Evolutionary conservation across 92 coral and sea anemone genomes (phyloP), one percentile per base, ranked within the genome.

Genomic region (Ricordea florida): DNA sequence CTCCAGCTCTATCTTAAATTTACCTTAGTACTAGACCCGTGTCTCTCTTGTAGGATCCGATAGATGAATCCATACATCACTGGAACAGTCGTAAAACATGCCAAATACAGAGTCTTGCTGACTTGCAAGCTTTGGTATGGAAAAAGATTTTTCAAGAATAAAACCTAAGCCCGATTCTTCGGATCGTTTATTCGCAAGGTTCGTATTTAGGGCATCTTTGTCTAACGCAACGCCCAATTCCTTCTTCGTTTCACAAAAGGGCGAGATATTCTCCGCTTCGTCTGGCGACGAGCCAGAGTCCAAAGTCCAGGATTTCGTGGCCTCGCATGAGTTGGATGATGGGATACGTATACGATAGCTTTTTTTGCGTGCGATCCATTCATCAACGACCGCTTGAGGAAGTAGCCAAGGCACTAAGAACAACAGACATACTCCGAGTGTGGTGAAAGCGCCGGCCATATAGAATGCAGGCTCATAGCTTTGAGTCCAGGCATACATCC

Each of bases 401-500:
- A 90, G 96, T 56, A 90, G 83, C 27, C 72, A 62, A 13, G 96
- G 96, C 3, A 86, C 60, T 20, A 87, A 53, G 62, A 90, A 90
- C 18, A 90, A 72, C 7, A 90, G 84, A 52, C 92, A 87, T 24
- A 78, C 92, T 26, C 92, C 96, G 11, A 64, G 17, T 2, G 81
- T 76, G 11, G 92, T 90, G 69, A 86, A 81, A 26, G 81, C 97
- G 16, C 97, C 97, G 20, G 97, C 87, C 90, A 87, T 91, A 79
- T 76, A 83, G 76, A 91, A 90, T 17, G 96, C 89, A 2, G 90
- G 97, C 60, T 70, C 81, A 62, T 91, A 91, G 17, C 63, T 72
- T 45, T 82, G 66, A 59, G 83, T 47, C 3, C 62, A 13, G 4
- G 61, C 79, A 43, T 91, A 91, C 92, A 91, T 87, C 88, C 87